Base-by-base conservation (phyloP, 2,888 invertebrate genomes). In the Rhorus exstirpatorius region DNA sequence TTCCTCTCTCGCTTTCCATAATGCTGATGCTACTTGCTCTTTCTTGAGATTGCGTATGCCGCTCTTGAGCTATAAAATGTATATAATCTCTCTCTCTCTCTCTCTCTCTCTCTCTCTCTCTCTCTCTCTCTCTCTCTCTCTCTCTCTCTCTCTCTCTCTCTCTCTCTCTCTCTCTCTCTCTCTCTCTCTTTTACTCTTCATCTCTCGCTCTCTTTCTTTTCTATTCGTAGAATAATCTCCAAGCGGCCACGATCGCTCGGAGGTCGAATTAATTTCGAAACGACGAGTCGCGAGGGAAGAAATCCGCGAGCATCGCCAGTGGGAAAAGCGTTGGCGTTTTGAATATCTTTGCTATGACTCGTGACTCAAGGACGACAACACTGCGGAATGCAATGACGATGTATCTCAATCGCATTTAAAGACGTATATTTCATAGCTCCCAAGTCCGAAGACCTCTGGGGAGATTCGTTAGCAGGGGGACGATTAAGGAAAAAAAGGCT, bases 251-350 rank as follows among this genome's bases (percentile, higher is more conserved):
- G 74, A 74, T n/a, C n/a, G 83, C 80, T 75, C 67, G 80, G 84
- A 75, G 84, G 82, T 83, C 83, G 83, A 83, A 79, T n/a, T 67
- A 83, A 86, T 87, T 85, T 86, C 72, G 77, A 86, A 87, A 86
- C 83, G 79, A 17, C 55, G 71, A 60, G 31, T 38, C 49, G 46
- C 35, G 68, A 44, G 71, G 63, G 44, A 26, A 49, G 44, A 55
- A 35, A 58, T n/a, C 26, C 6, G 24, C 46, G 21, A 38, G 74
- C 26, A 24, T 53, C 41, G 55, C 17, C 3, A 31, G 79, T 10
- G 60, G 60, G 51, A 75, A 70, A 75, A 79, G 75, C 78, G 78
- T 78, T 68, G 82, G 83, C 81, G 81, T 81, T 80, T 81, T 70
- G 82, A 82, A 82, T 82, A 79, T 82, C 67, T 71, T 82, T 51